Percentiles rank a stretch among this genome's conserved stretches.
Evolutionary conservation across 2,888 invertebrate species (phyloP).

Genomic region (Ashinkailepas kermadecensis): DNA sequence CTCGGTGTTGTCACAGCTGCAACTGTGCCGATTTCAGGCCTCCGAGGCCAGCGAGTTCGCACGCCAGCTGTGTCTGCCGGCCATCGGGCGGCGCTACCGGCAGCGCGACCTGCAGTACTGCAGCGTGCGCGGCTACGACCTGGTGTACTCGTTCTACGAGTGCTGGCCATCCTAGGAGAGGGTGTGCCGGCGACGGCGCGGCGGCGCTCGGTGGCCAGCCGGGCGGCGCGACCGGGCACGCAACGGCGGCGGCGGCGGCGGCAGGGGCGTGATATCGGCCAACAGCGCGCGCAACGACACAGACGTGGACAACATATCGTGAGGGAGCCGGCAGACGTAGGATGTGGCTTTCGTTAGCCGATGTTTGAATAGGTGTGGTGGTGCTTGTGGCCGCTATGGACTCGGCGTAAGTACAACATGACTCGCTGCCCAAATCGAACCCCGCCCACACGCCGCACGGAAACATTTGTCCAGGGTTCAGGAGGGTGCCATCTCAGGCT

Average conservation of each 20-base stretch:
- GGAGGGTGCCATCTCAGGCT: too few relatives aligned
- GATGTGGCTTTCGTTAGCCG: not conserved
- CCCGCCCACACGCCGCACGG: too few relatives aligned
- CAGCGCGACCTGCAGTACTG: slow-evolving; percentile 24
- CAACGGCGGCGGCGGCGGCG: not conserved
- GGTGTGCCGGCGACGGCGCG: not conserved
- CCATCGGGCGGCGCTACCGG: not conserved
- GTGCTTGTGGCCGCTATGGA: too few relatives aligned
- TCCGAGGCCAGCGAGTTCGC: slow-evolving; percentile 8
- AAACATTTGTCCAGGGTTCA: too few relatives aligned
- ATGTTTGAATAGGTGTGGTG: too few relatives aligned
- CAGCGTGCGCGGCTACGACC: slow-evolving; percentile 22
- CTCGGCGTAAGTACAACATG: too few relatives aligned
- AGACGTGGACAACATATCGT: not conserved
- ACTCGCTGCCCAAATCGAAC: too few relatives aligned
- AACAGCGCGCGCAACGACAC: not conserved
- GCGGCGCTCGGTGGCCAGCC: not conserved
- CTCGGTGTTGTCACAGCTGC: not conserved
- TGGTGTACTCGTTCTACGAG: slow-evolving; percentile 21
- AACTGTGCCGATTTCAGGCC: not conserved
- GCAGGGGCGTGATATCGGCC: not conserved
- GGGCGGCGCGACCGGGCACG: not conserved
- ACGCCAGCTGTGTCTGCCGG: slow-evolving; percentile 4
- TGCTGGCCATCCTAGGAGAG: slow-evolving; percentile 4
- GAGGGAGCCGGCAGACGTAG: not conserved